These are phyloP conservation scores for Stercorarius parasiticus DNA, from an alignment of 2,113 vertebrate genomes.

Conservation along the genomic window DNA sequence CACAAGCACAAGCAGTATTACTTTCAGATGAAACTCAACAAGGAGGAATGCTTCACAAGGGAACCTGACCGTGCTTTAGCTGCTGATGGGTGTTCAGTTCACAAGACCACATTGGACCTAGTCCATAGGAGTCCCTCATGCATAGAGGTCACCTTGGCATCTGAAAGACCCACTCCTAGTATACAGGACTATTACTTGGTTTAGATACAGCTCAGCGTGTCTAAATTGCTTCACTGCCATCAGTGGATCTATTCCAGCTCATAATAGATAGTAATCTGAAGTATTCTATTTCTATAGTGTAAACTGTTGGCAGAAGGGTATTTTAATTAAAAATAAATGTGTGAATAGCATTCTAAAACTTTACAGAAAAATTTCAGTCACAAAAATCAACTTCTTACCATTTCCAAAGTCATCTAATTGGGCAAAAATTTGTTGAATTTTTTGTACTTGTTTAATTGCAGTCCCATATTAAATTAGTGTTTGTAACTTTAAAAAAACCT, in stretches of 20 bases:
- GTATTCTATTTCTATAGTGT: not conserved
- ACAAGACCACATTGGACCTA: not conserved
- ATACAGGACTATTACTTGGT: not conserved
- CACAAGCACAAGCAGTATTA: not conserved
- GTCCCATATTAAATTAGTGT: not conserved
- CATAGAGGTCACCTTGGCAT: not conserved
- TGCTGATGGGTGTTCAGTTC: not conserved
- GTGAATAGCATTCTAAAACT: not conserved
- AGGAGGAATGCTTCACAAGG: not conserved
- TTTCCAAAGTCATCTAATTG: not conserved
- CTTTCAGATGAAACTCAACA: not conserved
- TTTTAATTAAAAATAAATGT: not conserved
- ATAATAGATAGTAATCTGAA: not conserved
- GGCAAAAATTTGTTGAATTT: not conserved
- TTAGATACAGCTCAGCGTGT: not conserved
- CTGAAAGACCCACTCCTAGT: not conserved
- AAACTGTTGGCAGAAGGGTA: not conserved
- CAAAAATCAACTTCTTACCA: not conserved
- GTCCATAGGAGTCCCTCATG: rapidly evolving
- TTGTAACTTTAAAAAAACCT: not conserved
- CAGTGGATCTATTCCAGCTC: not conserved
- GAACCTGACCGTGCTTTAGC: not conserved
- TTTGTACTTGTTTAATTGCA: not conserved
- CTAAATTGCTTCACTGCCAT: not conserved
- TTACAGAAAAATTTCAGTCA: not conserved